These are phyloP conservation scores for Felis chaus DNA, from an alignment of 2,113 vertebrate species.

Conservation along the genomic window DNA sequence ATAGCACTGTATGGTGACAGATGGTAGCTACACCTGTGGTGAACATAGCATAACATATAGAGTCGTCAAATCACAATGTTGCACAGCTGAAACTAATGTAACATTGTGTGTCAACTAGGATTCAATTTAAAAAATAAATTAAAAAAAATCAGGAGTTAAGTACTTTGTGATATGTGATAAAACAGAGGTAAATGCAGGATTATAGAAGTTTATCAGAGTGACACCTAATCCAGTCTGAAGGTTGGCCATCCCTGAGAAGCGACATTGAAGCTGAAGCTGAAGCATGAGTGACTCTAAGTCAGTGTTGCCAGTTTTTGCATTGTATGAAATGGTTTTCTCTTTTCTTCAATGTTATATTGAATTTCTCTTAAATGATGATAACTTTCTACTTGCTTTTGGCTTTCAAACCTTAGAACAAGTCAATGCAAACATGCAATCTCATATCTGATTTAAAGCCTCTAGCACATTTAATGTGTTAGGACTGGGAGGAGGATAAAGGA, in stretches of 20 bases:
- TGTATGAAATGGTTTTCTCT: neutral
- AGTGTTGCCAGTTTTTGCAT: neutral
- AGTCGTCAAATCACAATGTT: neutral
- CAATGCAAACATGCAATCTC: neutral
- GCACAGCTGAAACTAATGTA: neutral
- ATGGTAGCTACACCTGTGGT: neutral
- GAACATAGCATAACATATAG: neutral
- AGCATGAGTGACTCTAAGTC: neutral
- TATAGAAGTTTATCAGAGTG: neutral
- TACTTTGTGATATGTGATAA: neutral
- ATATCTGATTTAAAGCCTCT: neutral
- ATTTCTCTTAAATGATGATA: neutral
- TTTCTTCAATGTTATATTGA: neutral
- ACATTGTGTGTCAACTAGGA: neutral
- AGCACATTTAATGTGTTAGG: neutral
- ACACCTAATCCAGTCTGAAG: neutral
- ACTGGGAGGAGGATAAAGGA: neutral
- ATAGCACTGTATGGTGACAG: neutral
- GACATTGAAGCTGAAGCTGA: neutral
- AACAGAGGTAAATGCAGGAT: neutral
- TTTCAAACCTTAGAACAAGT: neutral
- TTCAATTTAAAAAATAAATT: neutral
- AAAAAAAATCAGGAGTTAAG: neutral
- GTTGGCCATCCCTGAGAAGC: neutral
- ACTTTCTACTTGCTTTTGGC: neutral